A percentile compares a stretch with the other conserved stretches of the same genome.
These are phyloP conservation scores for Coregonus suidteri DNA, from an alignment of 2,797 vertebrate species.

Conservation along the genomic window DNA sequence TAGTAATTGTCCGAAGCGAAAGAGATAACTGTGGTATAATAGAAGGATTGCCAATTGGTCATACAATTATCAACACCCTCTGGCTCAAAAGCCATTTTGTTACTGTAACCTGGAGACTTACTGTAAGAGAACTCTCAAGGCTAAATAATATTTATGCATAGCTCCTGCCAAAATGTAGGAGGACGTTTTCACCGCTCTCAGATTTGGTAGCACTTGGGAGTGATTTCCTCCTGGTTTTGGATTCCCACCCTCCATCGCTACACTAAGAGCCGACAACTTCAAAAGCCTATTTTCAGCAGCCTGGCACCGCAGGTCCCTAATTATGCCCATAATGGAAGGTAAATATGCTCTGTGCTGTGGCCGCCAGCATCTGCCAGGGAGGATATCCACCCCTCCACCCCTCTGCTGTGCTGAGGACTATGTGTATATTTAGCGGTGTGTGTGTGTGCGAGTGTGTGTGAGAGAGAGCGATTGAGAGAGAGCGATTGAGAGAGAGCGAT, in stretches of 20 bases:
- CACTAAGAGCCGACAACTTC: constrained; percentile 36
- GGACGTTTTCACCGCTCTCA: constrained; percentile 5
- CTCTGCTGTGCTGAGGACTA: background rate
- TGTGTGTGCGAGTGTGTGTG: constrained; percentile 14
- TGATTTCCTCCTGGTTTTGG: background rate
- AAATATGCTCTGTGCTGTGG: constrained; percentile 23
- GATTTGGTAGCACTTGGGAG: background rate
- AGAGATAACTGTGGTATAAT: background rate
- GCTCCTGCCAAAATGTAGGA: background rate
- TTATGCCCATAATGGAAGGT: constrained; percentile 50
- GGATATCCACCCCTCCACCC: constrained; percentile 13
- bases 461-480: background rate
- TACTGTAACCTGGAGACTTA: background rate
- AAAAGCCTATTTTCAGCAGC: constrained; percentile 37
- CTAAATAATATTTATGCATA: background rate
- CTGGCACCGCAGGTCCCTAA: constrained; percentile 39
- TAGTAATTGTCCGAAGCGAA: background rate
- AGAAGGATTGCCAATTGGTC: constrained; percentile 9
- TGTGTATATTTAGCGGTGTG: background rate
- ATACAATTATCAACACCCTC: constrained; percentile 12
- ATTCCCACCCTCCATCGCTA: background rate
- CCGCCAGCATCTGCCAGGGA: constrained; percentile 29
- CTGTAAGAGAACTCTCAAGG: background rate
- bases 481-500: background rate
- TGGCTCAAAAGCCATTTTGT: constrained; percentile 1